Percentiles rank a stretch among this genome's conserved stretches.
These are phyloP conservation scores for Cryptotermes secundus DNA, from an alignment of 1,140 invertebrate genomes.

Conservation along the genomic window DNA sequence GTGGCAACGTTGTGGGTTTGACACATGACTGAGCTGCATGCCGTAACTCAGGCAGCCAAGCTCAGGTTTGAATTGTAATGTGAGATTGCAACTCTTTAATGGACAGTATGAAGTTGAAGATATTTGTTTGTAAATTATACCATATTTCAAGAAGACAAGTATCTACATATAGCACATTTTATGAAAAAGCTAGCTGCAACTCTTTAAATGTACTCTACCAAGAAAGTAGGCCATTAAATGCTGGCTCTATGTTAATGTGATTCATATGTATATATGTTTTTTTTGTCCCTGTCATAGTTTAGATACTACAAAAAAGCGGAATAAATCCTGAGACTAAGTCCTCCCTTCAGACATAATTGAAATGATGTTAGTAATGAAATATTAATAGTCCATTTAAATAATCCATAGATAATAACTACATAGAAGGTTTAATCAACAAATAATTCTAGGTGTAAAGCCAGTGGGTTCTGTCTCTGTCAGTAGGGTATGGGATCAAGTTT, in stretches of 20 bases:
- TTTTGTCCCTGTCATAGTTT: not conserved
- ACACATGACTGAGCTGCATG: too few species aligned
- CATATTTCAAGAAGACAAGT: not conserved
- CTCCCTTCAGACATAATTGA: not conserved
- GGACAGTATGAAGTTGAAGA: not conserved
- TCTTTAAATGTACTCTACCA: not conserved
- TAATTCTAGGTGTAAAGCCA: too few species aligned
- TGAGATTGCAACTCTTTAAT: not conserved
- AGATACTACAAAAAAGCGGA: not conserved
- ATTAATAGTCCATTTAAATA: not conserved
- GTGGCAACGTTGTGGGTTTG: not conserved
- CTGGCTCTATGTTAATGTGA: not conserved
- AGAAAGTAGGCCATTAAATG: not conserved
- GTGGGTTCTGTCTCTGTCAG: too few species aligned
- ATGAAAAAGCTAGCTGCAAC: not conserved
- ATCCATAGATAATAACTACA: too few species aligned
- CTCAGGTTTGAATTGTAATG: not conserved
- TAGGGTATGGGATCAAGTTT: too few species aligned
- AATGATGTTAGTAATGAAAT: not conserved
- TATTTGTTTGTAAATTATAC: not conserved
- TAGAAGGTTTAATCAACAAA: too few species aligned
- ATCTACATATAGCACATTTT: not conserved
- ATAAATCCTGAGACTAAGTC: not conserved
- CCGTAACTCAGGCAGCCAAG: not conserved
- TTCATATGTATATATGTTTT: constrained; percentile 18